These are phyloP conservation scores for Caenorhabditis virilis DNA, from an alignment of 2,888 invertebrate genomes.

Conservation along the genomic window DNA sequence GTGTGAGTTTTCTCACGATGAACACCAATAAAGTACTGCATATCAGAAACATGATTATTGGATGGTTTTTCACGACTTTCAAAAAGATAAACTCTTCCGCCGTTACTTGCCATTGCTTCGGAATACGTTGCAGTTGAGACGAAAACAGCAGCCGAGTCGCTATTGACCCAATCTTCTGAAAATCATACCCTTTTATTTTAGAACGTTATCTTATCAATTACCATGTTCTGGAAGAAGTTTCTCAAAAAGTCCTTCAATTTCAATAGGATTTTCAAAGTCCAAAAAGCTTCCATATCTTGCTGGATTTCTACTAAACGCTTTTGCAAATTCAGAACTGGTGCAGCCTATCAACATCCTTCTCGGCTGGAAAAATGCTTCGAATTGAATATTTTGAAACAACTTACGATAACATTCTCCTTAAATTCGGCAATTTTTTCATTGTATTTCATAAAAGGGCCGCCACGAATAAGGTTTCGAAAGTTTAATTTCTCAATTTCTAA, in stretches of 20 bases:
- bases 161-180: not conserved
- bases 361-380: too few species aligned
- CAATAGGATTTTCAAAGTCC: constrained; percentile 23
- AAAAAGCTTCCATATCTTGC: constrained; percentile 17
- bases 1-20: constrained; percentile 20
- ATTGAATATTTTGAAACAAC: too few species aligned
- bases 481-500: constrained; percentile 22
- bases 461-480: constrained; percentile 19
- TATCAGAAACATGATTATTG: constrained; percentile 15
- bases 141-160: constrained; percentile 10
- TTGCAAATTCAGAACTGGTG: too few species aligned
- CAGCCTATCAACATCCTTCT: too few species aligned
- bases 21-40: constrained; percentile 31
- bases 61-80: too few species aligned
- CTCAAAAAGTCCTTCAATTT: constrained; percentile 18
- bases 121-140: constrained; percentile 10
- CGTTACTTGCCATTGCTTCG: constrained; percentile 3
- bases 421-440: constrained; percentile 18
- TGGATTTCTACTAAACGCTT: too few species aligned
- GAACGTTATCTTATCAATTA: too few species aligned
- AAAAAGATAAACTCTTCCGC: constrained; percentile 21
- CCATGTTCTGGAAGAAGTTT: constrained; percentile 2
- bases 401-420: constrained; percentile 13
- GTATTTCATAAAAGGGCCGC: constrained; percentile 19
- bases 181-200: too few species aligned